phyloP scores from a whole-genome alignment of 2,113 vertebrate genomes.

The Progne subis region DNA sequence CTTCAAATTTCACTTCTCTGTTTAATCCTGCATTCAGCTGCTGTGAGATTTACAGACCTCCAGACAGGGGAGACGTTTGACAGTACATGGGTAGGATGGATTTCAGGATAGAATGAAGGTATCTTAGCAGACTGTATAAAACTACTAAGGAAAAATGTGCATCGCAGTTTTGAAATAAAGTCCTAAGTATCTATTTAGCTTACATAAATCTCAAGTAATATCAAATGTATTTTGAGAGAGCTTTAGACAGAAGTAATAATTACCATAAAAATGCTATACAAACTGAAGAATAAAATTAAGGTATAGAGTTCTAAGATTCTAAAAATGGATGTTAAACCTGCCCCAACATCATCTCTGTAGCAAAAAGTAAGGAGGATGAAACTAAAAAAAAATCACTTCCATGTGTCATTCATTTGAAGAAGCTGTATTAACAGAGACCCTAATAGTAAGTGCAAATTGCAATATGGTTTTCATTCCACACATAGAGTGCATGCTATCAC shows the following conservation, averaged over 20 bases:
- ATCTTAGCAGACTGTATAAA: background rate
- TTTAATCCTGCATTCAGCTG: background rate
- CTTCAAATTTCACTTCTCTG: background rate
- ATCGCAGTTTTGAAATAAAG: background rate
- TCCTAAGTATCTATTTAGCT: background rate
- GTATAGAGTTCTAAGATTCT: background rate
- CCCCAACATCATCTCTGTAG: background rate
- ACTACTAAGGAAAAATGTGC: background rate
- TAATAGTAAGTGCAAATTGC: slow-evolving; percentile 9
- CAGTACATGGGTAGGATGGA: background rate
- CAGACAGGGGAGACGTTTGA: background rate
- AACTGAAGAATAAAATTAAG: background rate
- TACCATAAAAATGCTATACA: background rate
- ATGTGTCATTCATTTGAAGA: background rate
- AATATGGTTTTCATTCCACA: background rate
- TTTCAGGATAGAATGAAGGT: background rate
- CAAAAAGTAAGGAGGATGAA: background rate
- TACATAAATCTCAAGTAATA: background rate
- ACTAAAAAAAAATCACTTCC: background rate
- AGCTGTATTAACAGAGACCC: slow-evolving; percentile 9
- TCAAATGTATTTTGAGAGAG: background rate
- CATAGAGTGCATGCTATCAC: background rate
- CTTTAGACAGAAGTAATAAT: background rate
- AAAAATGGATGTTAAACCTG: background rate
- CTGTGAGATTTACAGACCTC: background rate